Percentiles rank a stretch among this genome's conserved stretches.
These are phyloP conservation scores for Watsonalla binaria DNA, from an alignment of 2,888 invertebrate genomes.

Conservation along the genomic window DNA sequence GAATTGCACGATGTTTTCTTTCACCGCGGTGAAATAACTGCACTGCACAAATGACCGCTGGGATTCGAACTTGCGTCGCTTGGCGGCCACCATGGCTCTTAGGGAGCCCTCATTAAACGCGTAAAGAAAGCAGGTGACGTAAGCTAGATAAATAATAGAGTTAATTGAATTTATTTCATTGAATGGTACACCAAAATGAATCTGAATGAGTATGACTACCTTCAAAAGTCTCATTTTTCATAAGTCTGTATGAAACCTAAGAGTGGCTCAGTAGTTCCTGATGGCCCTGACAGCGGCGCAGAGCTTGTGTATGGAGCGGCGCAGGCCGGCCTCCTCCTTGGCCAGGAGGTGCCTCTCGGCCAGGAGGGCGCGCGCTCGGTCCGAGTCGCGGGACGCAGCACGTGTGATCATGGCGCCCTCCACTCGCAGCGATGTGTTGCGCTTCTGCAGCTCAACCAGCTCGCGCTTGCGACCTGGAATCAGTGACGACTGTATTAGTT, in stretches of 20 bases:
- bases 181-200: no score
- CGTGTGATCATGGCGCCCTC: constrained; percentile 69
- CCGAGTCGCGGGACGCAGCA: constrained; percentile 59
- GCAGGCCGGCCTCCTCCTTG: constrained; percentile 42
- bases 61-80: no score
- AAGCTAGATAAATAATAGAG: no score
- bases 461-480: constrained; percentile 73
- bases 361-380: constrained; percentile 53
- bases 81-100: no score
- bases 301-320: constrained; percentile 41
- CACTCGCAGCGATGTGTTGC: constrained; percentile 67
- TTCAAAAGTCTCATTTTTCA: constrained; percentile 2
- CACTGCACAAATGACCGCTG: no score
- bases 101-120: no score
- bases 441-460: constrained; percentile 58
- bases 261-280: constrained; percentile 18
- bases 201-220: neutral
- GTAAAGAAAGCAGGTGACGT: no score
- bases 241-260: neutral
- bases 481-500: constrained; percentile 1
- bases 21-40: no score
- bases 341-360: constrained; percentile 54
- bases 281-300: constrained; percentile 41
- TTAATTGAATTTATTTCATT: no score
- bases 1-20: no score